Base-by-base conservation (phyloP, 2,797 vertebrate genomes). In the Borostomias antarcticus region DNA sequence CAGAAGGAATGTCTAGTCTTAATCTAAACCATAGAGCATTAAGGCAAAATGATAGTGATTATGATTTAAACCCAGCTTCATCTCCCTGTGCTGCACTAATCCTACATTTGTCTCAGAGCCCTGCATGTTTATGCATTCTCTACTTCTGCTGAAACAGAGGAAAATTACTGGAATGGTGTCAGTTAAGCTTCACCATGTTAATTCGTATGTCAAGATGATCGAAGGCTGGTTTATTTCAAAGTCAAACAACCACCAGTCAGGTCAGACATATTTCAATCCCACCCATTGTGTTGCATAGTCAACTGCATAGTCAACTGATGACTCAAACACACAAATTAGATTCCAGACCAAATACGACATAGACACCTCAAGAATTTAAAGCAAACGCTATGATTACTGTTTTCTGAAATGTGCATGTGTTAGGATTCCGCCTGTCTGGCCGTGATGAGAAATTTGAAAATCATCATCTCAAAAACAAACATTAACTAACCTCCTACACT, bases 331-430 rank as follows among this genome's bases (percentile, higher is more conserved):
- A 45, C 30, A 26, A 47, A 64, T 58, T 64, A 45, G 52, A 40
- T 52, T 53, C n/a, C 19, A 52, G 33, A 52, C 58, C 43, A 13
- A 15, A 70, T 62, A 45, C 3, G 52, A 66, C 58, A 66, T 33
- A 56, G 15, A 3, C 4, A 2, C 30, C 47, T 63, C 56, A 68
- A 58, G 29, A 65, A 57, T 68, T n/a, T 62, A 25, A 62, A 72
- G 61, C 60, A 69, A 66, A 59, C 40, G 56, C 30, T n/a, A 23
- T 60, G 68, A 68, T 69, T 47, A 37, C 50, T 60, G 61, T 64
- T 56, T 66, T 47, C 52, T 25, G 4, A 48, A 59, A 51, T 60
- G 21, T 57, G 9, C 64, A 37, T 67, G 19, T 64, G 53, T 54
- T 29, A 15, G 29, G 23, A 25, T 19, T 9, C 56, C 28, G n/a